Conservation (phyloP, 2,797 vertebrate species). For the Peromyscus eremicus region DNA sequence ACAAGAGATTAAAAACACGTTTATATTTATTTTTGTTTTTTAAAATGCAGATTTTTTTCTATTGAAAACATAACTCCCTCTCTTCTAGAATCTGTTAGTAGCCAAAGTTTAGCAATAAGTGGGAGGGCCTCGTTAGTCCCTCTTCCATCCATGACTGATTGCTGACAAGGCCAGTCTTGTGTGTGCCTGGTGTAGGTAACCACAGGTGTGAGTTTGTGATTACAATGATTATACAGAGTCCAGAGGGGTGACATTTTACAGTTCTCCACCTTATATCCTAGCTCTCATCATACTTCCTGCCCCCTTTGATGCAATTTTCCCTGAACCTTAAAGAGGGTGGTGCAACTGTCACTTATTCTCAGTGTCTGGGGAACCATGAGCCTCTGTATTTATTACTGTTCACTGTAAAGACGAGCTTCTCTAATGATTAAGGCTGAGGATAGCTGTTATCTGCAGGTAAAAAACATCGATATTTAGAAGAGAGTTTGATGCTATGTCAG, state of each 20-base stretch:
- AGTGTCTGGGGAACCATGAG: too few species aligned
- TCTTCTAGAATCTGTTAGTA: not conserved
- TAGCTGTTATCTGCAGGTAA: too few species aligned
- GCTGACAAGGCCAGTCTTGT: not conserved
- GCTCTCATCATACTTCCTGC: not conserved
- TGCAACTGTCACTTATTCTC: too few species aligned
- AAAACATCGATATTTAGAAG: too few species aligned
- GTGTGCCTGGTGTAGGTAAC: too few species aligned
- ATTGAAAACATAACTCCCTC: not conserved
- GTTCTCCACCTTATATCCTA: too few species aligned
- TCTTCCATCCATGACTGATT: not conserved
- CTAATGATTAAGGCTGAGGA: too few species aligned
- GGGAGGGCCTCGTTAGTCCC: too few species aligned
- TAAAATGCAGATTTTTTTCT: too few species aligned
- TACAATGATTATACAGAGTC: not conserved
- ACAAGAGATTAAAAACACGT: not conserved
- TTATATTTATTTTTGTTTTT: not conserved
- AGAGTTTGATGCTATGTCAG: not conserved
- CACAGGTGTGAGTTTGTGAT: not conserved
- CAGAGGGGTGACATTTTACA: not conserved
- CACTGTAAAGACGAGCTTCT: too few species aligned
- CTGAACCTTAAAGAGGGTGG: too few species aligned
- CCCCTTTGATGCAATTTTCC: not conserved
- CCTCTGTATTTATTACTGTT: too few species aligned
- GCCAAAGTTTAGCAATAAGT: not conserved